Percentiles rank a stretch among this genome's conserved stretches.
phyloP scores from a whole-genome alignment of 2,888 invertebrate species.

The Ormyrus rosae region DNA sequence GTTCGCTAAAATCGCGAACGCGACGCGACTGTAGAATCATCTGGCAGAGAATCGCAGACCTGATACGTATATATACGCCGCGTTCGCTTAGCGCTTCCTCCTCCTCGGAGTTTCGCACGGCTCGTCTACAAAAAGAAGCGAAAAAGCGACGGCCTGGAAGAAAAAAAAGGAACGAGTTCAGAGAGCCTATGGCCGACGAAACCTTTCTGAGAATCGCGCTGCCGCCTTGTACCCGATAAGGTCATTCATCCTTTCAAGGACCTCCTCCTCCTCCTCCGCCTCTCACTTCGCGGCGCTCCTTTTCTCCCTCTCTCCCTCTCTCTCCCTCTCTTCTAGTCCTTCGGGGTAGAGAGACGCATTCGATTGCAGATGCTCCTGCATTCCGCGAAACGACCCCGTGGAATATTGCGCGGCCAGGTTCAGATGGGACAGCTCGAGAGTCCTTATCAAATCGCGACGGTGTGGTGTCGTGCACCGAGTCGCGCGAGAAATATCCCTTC shows the following conservation, averaged over 20 bases:
- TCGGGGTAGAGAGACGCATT: background rate
- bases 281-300: background rate
- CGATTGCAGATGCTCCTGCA: no score
- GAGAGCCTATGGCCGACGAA: conserved; percentile 25
- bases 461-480: no score
- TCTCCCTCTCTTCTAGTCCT: background rate
- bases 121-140: conserved; percentile 21
- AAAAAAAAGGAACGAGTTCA: conserved; percentile 3
- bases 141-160: background rate
- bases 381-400: no score
- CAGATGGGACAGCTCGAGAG: no score
- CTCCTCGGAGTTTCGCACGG: conserved; percentile 35
- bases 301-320: background rate
- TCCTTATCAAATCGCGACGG: no score
- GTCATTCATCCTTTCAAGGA: conserved; percentile 56
- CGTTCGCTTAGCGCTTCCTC: background rate
- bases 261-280: conserved; percentile 4
- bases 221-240: conserved; percentile 20
- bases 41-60: no score
- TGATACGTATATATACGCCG: no score
- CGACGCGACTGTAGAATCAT: no score
- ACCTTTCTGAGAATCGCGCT: conserved; percentile 44
- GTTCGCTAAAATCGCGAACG: no score
- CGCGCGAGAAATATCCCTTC: no score
- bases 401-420: no score